These are phyloP conservation scores for Rhynchotus rufescens DNA, from an alignment of 2,797 vertebrate genomes.

Conservation along the genomic window DNA sequence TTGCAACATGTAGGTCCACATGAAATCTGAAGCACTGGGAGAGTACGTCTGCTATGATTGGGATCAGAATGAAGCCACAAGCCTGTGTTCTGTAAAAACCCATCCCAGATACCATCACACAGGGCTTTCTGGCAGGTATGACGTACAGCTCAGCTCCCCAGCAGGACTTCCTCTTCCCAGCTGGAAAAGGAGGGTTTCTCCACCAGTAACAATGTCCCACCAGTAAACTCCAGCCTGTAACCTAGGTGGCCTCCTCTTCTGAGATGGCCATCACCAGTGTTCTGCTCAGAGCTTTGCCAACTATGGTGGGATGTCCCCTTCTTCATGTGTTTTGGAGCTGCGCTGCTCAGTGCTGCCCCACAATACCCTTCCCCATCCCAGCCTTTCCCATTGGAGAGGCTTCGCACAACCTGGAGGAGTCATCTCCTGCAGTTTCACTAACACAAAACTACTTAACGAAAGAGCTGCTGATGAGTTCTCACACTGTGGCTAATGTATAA, in stretches of 20 bases:
- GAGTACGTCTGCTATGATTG: background rate
- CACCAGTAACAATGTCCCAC: background rate
- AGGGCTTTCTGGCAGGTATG: background rate
- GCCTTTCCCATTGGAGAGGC: background rate
- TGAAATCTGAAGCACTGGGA: background rate
- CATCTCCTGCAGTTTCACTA: background rate
- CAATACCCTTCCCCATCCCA: rapidly evolving
- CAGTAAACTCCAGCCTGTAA: background rate
- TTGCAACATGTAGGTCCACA: background rate
- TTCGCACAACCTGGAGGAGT: background rate
- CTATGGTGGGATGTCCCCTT: background rate
- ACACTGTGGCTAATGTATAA: too few relatives aligned
- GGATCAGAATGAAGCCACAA: background rate
- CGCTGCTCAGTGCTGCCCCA: background rate
- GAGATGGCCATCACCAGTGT: background rate
- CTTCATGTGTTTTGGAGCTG: rapidly evolving
- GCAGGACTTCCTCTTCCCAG: background rate
- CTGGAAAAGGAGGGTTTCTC: background rate
- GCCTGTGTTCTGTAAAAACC: background rate
- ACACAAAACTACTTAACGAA: background rate
- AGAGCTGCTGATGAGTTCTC: background rate
- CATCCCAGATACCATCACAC: background rate
- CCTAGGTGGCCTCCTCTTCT: background rate
- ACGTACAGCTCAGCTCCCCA: background rate
- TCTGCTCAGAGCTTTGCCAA: background rate